phyloP scores from a whole-genome alignment of 2,888 invertebrate species.

The Agrotis puta region DNA sequence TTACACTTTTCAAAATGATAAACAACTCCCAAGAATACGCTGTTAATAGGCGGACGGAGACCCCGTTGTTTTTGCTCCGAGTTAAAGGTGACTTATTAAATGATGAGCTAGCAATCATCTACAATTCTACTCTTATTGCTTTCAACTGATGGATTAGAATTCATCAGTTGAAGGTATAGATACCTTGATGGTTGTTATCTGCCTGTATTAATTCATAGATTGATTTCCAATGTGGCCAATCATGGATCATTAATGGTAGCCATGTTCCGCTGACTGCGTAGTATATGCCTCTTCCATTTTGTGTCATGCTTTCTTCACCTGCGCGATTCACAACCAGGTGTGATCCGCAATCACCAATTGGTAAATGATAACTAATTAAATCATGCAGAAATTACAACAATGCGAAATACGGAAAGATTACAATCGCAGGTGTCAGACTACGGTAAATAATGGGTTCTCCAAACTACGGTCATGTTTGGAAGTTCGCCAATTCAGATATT shows the following conservation, averaged over 20 bases:
- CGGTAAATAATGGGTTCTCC: slow-evolving; percentile 28
- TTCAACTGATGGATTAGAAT: not conserved
- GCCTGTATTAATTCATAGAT: too few relatives aligned
- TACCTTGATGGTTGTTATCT: too few relatives aligned
- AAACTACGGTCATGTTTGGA: slow-evolving; percentile 28
- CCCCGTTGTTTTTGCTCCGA: slow-evolving; percentile 3
- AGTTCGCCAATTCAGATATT: slow-evolving; percentile 43
- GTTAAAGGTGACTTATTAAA: slow-evolving; percentile 15
- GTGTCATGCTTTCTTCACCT: too few relatives aligned
- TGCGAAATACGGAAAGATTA: not conserved
- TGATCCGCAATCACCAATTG: too few relatives aligned
- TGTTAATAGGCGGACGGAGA: not conserved
- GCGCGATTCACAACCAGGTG: too few relatives aligned
- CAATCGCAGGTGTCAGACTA: slow-evolving; percentile 16
- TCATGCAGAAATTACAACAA: not conserved
- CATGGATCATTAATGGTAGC: too few relatives aligned
- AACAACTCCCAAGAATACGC: slow-evolving; percentile 5
- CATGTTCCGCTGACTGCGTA: too few relatives aligned
- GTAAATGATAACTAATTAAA: not conserved
- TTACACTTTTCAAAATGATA: slow-evolving; percentile 26
- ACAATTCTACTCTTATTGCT: not conserved
- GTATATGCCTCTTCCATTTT: too few relatives aligned
- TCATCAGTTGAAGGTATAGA: not conserved
- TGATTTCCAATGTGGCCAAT: not conserved
- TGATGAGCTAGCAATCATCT: slow-evolving; percentile 21